Evolutionary conservation across 2,113 vertebrate genomes (phyloP).

Genomic region (Spilogale gracilis): DNA sequence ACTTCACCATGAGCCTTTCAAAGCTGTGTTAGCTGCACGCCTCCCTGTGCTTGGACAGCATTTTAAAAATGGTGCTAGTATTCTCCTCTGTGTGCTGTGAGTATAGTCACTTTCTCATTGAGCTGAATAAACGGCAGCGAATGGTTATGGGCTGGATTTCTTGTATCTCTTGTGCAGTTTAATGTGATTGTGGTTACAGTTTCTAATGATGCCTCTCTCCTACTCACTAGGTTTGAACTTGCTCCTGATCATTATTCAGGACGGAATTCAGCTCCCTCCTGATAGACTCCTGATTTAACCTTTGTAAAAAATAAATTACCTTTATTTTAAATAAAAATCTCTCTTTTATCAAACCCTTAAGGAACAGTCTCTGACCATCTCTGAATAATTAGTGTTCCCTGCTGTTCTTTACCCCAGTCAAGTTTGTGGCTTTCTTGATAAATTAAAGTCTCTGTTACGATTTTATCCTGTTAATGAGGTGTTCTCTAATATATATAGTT

Average conservation of each 20-base stretch:
- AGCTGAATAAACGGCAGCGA: not conserved
- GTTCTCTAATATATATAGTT: not conserved
- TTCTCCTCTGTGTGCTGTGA: not conserved
- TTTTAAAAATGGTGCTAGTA: not conserved
- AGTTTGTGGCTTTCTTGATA: constrained; percentile 34
- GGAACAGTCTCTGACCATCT: not conserved
- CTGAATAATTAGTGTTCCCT: not conserved
- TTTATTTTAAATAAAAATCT: constrained; percentile 35
- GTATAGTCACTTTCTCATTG: not conserved
- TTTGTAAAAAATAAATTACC: not conserved
- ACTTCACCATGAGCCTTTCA: not conserved
- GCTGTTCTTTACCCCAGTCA: not conserved
- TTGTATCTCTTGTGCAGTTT: not conserved
- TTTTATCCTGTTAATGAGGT: not conserved
- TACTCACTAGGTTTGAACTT: not conserved
- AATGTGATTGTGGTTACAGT: not conserved
- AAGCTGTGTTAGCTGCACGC: not conserved
- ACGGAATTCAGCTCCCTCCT: not conserved
- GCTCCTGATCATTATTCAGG: not conserved
- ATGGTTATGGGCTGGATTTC: not conserved
- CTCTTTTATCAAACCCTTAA: not conserved
- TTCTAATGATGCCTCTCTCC: not conserved
- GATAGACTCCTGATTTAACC: not conserved
- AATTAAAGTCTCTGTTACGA: not conserved
- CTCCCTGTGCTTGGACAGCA: not conserved